Conservation (phyloP, 2,888 invertebrate genomes). For the Conchocele bisecta region DNA sequence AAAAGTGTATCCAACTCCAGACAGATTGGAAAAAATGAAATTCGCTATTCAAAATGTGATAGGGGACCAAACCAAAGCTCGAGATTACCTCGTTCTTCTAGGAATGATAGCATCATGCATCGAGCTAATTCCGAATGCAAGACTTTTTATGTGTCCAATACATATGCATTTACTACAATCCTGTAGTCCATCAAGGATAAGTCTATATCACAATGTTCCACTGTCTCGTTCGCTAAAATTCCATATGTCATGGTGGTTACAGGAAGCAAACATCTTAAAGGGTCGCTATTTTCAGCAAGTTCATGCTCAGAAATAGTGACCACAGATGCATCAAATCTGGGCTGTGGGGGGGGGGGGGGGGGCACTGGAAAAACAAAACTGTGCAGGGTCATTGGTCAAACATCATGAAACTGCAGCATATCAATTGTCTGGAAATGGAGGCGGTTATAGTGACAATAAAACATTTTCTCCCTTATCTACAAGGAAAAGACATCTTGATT, state of each 20-base stretch:
- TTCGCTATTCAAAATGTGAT: not conserved
- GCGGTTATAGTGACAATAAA: not conserved
- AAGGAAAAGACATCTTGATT: too few relatives aligned
- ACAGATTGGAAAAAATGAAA: slow-evolving; percentile 26
- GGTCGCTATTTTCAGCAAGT: slow-evolving; percentile 10
- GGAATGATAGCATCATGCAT: slow-evolving; percentile 44
- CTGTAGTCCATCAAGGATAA: slow-evolving; percentile 14
- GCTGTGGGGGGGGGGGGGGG: slow-evolving; percentile 17
- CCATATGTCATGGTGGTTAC: slow-evolving; percentile 28
- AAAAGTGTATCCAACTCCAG: slow-evolving; percentile 26
- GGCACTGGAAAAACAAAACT: slow-evolving; percentile 4
- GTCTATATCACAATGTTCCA: slow-evolving; percentile 6
- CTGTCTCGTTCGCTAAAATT: not conserved
- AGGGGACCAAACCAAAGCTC: not conserved
- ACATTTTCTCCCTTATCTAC: too few relatives aligned
- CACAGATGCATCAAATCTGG: slow-evolving; percentile 37
- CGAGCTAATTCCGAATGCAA: slow-evolving; percentile 46
- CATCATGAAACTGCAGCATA: slow-evolving; percentile 1
- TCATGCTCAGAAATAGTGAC: not conserved
- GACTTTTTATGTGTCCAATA: slow-evolving; percentile 48
- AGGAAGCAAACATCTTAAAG: slow-evolving; percentile 15
- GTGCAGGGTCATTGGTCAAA: slow-evolving; percentile 28
- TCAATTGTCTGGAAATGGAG: slow-evolving; percentile 24
- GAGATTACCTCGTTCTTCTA: slow-evolving; percentile 3
- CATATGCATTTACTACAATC: slow-evolving; percentile 22